A percentile compares a stretch with the other conserved stretches of the same genome.
Evolutionary conservation across 1,140 invertebrate species (phyloP).

Genomic region (Anastrepha obliqua): DNA sequence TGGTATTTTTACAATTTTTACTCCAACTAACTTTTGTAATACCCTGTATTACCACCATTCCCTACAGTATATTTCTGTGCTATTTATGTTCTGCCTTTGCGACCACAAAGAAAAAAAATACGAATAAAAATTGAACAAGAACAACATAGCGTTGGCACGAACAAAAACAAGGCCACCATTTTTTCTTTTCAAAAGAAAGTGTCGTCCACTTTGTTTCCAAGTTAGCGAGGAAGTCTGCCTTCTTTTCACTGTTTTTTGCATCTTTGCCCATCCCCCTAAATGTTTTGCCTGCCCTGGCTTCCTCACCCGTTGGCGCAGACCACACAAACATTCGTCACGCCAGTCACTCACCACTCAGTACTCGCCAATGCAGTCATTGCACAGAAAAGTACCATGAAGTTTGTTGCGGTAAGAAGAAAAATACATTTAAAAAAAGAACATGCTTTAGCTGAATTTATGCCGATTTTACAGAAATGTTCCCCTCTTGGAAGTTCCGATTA

Average conservation of each 20-base stretch:
- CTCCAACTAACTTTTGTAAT: not conserved
- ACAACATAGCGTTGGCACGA: constrained; percentile 35
- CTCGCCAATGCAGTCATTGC: constrained; percentile 50
- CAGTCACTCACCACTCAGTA: constrained; percentile 27
- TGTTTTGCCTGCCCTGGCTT: not conserved
- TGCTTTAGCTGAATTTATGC: not conserved
- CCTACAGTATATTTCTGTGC: not conserved
- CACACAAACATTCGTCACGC: not conserved
- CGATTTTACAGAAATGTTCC: constrained; percentile 27
- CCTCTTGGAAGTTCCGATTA: constrained; percentile 32
- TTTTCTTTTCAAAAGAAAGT: constrained; percentile 58
- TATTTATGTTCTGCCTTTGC: constrained; percentile 59
- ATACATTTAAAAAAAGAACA: not conserved
- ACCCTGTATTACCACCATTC: not conserved
- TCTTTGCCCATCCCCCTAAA: constrained; percentile 27
- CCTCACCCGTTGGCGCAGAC: not conserved
- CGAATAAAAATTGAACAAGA: constrained; percentile 58
- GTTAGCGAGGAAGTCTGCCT: constrained; percentile 44
- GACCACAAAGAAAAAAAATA: constrained; percentile 64
- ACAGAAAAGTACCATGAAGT: constrained; percentile 24
- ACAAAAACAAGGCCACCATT: constrained; percentile 68
- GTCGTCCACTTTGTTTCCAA: constrained; percentile 54
- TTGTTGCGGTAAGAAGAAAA: constrained; percentile 7
- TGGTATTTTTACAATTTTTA: not conserved
- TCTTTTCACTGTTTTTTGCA: constrained; percentile 36